Evolutionary conservation across 2,113 vertebrate species (phyloP).

Genomic region (Semicossyphus pulcher): DNA sequence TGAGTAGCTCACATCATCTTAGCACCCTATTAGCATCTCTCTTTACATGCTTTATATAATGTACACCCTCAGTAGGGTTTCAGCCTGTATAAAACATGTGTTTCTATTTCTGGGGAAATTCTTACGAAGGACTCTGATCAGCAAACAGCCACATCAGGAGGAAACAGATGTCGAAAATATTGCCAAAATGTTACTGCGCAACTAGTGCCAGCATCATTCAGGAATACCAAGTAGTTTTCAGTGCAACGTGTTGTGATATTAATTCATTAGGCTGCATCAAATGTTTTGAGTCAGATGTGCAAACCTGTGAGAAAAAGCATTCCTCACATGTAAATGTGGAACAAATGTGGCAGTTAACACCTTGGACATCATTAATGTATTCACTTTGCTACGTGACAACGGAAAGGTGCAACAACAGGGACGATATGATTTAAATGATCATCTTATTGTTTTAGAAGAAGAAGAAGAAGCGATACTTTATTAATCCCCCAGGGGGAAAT

Average conservation of each 20-base stretch:
- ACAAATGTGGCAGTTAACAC: not conserved
- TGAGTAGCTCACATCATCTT: not conserved
- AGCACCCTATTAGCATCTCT: not conserved
- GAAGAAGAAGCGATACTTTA: too few relatives aligned
- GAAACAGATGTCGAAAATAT: slow-evolving; percentile 11
- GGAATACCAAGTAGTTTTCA: not conserved
- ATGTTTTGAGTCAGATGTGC: not conserved
- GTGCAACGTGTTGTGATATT: slow-evolving; percentile 3
- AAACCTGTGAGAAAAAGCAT: not conserved
- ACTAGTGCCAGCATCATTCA: not conserved
- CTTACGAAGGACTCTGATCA: too few relatives aligned
- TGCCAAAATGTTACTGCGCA: slow-evolving; percentile 1
- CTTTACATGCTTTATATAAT: too few relatives aligned
- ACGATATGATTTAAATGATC: not conserved
- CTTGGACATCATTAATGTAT: not conserved
- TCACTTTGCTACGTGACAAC: not conserved
- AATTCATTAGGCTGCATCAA: not conserved
- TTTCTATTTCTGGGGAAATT: too few relatives aligned
- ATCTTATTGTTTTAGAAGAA: not conserved
- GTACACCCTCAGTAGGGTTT: too few relatives aligned
- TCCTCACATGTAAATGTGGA: slow-evolving; percentile 1
- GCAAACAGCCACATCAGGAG: not conserved
- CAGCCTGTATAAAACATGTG: too few relatives aligned
- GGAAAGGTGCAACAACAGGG: not conserved
- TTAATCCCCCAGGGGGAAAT: too few relatives aligned